phyloP scores from a whole-genome alignment of 37 sponge, comb jelly and placozoan species.

The Cladorhizidae sp. region DNA sequence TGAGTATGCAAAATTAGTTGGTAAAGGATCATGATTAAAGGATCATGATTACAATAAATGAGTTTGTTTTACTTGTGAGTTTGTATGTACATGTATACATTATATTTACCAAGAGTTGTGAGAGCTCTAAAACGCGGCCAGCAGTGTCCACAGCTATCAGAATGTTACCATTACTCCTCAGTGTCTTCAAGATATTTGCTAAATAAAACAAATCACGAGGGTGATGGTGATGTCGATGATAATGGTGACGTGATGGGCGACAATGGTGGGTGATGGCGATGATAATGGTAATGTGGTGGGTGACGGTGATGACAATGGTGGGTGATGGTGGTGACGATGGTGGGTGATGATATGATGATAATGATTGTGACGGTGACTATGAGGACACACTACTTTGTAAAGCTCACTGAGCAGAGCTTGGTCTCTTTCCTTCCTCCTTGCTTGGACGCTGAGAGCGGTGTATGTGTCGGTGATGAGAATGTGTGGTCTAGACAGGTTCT shows the following conservation, averaged over 20 bases:
- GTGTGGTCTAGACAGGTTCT: slow-evolving; percentile 85
- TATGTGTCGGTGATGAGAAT: slow-evolving; percentile 95
- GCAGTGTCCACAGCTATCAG: slow-evolving; percentile 98
- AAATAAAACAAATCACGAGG: neutral
- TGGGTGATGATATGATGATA: neutral
- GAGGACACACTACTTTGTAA: too few species aligned
- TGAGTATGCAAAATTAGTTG: too few species aligned
- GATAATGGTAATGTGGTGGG: neutral
- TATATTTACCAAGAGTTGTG: slow-evolving; percentile 84
- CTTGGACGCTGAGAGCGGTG: slow-evolving; percentile 89
- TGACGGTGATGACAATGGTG: too few species aligned
- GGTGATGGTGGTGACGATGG: neutral
- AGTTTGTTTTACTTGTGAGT: too few species aligned
- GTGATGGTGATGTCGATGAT: neutral
- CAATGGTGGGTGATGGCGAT: neutral
- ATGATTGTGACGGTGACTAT: too few species aligned
- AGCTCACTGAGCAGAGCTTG: slow-evolving; percentile 87
- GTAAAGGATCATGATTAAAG: too few species aligned
- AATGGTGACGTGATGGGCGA: too few species aligned
- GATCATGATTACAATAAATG: too few species aligned
- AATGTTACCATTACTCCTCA: slow-evolving; percentile 91
- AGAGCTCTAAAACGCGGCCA: slow-evolving; percentile 94
- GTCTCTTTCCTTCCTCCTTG: slow-evolving; percentile 94
- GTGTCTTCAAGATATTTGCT: slow-evolving; percentile 90
- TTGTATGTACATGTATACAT: too few species aligned